Evolutionary conservation across 2,888 invertebrate genomes (phyloP).

Genomic region (Nymphalis urticae): DNA sequence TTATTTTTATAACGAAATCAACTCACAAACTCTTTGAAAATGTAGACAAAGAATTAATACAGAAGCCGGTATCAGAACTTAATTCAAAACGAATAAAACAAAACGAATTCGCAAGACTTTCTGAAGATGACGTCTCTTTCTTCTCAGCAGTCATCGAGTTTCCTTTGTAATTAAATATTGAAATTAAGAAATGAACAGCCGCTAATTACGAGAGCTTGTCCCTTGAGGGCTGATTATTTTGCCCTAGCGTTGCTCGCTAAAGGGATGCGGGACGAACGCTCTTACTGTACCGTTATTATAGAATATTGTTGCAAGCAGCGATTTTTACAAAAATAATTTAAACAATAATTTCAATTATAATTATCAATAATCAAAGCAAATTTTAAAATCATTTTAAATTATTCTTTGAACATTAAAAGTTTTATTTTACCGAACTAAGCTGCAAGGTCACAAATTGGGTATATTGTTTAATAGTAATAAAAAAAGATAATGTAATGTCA

Average conservation of each 20-base stretch:
- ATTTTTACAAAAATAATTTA: too few species aligned
- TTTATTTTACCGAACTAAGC: too few species aligned
- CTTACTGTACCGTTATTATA: background rate
- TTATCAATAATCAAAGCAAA: slow-evolving; percentile 40
- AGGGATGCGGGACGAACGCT: slow-evolving; percentile 61
- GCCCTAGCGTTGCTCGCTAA: slow-evolving; percentile 69
- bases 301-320: slow-evolving; percentile 2
- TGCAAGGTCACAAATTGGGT: background rate
- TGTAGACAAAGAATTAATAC: slow-evolving; percentile 43
- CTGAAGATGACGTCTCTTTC: slow-evolving; percentile 79
- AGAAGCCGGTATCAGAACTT: slow-evolving; percentile 65
- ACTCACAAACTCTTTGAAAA: slow-evolving; percentile 25
- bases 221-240: slow-evolving; percentile 78
- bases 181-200: slow-evolving; percentile 83
- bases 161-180: slow-evolving; percentile 83
- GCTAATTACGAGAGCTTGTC: slow-evolving; percentile 82
- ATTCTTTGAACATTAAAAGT: too few species aligned
- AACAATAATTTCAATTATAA: slow-evolving; percentile 65
- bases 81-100: slow-evolving; percentile 69
- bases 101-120: slow-evolving; percentile 69
- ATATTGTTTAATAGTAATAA: slow-evolving; percentile 16
- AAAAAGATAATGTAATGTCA: slow-evolving; percentile 45
- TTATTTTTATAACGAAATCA: slow-evolving; percentile 4
- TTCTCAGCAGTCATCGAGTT: slow-evolving; percentile 77
- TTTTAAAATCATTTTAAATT: too few species aligned